Evolutionary conservation across 2,113 vertebrate species (phyloP).

Genomic region (Syngnathoides biaculeatus): DNA sequence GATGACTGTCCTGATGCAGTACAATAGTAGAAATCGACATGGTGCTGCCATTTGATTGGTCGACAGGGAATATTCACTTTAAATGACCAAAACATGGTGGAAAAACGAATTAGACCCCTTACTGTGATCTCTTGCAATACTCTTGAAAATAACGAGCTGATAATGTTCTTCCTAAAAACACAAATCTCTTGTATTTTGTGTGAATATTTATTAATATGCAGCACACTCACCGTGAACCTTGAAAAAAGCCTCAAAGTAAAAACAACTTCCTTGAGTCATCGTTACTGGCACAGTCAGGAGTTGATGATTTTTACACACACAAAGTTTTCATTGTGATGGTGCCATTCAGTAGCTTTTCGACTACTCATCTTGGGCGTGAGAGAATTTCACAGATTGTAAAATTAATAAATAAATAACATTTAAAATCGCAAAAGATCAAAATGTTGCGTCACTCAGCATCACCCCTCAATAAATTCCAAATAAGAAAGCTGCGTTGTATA

Average conservation of each 20-base stretch:
- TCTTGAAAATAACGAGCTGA: neutral
- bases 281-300: neutral
- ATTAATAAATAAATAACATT: neutral
- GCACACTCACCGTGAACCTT: neutral
- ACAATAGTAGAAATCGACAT: too few relatives aligned
- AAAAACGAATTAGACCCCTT: neutral
- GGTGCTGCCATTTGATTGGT: neutral
- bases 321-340: constrained; percentile 7
- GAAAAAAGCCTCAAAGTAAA: too few relatives aligned
- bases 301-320: constrained; percentile 2
- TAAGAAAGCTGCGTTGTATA: too few relatives aligned
- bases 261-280: neutral
- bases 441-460: too few relatives aligned
- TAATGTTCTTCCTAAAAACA: neutral
- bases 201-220: neutral
- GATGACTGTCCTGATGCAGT: too few relatives aligned
- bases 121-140: neutral
- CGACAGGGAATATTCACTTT: neutral
- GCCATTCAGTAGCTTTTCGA: neutral
- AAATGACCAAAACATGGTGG: neutral
- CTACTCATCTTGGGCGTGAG: neutral
- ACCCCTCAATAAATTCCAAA: too few relatives aligned
- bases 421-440: too few relatives aligned
- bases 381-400: neutral
- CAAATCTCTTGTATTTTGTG: neutral